These are phyloP conservation scores for Girardinus metallicus DNA, from an alignment of 2,797 vertebrate genomes.

Conservation along the genomic window DNA sequence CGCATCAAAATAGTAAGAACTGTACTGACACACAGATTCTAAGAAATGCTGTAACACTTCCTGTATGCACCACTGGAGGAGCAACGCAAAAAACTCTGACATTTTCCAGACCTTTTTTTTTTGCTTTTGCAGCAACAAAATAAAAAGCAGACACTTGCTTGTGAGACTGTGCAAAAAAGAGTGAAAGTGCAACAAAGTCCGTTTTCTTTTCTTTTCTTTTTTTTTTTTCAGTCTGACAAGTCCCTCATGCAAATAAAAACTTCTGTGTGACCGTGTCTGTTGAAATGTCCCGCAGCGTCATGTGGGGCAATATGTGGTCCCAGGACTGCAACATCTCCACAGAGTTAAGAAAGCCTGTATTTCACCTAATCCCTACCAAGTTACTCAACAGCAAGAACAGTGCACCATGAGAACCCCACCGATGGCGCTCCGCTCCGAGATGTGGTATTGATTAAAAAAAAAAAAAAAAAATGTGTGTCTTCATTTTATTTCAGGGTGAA, in stretches of 20 bases:
- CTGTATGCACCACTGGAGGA: background rate
- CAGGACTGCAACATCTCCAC: slow-evolving; percentile 81
- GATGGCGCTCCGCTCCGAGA: slow-evolving; percentile 6
- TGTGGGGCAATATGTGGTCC: slow-evolving; percentile 86
- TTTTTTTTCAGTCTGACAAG: background rate
- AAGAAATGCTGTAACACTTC: slow-evolving; percentile 5
- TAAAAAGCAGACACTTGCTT: background rate
- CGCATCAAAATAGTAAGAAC: background rate
- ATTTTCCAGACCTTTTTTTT: background rate
- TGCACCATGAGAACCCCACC: slow-evolving; percentile 35
- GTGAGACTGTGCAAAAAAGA: slow-evolving; percentile 15
- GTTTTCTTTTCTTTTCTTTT: background rate
- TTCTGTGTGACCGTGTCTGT: slow-evolving; percentile 74
- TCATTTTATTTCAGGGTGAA: background rate
- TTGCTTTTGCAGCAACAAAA: background rate
- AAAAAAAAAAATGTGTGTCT: background rate
- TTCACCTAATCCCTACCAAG: slow-evolving; percentile 71
- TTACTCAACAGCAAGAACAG: slow-evolving; percentile 81
- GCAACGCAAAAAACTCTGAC: background rate
- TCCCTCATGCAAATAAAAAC: slow-evolving; percentile 38
- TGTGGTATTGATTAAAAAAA: background rate
- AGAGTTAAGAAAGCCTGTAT: slow-evolving; percentile 82
- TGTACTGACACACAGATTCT: background rate
- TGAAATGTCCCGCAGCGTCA: slow-evolving; percentile 75
- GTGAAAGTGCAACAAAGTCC: slow-evolving; percentile 34